Conservation (phyloP, 2,113 vertebrate species). For the Dasyprocta punctata region DNA sequence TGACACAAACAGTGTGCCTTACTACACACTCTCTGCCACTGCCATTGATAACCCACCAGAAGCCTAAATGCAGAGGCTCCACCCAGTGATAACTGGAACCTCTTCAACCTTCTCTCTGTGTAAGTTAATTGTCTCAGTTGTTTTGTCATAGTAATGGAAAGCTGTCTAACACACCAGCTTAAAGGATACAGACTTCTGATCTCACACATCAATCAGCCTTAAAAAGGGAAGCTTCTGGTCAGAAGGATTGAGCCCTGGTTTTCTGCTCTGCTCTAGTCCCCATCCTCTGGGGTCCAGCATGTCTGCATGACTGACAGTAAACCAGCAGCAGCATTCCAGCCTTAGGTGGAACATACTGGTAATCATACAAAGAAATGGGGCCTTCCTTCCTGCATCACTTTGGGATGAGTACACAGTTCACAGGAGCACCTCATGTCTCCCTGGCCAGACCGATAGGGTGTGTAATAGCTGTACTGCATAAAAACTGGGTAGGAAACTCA, state of each 20-base stretch:
- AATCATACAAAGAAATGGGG: background rate
- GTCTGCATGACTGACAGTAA: no score
- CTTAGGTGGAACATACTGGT: rapidly evolving
- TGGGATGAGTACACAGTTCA: background rate
- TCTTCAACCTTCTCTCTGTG: background rate
- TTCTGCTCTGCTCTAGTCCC: no score
- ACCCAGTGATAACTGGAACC: background rate
- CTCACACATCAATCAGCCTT: background rate
- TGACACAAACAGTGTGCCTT: no score
- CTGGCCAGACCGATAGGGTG: background rate
- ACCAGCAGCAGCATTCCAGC: no score
- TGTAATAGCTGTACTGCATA: background rate
- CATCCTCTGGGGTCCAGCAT: rapidly evolving
- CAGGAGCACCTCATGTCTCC: background rate
- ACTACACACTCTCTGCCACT: no score
- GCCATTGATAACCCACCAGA: background rate
- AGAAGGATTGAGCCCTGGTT: background rate
- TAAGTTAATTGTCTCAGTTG: background rate
- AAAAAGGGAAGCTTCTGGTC: background rate
- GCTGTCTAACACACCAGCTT: background rate
- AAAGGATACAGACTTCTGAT: background rate
- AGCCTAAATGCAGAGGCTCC: background rate
- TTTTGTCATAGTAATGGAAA: background rate
- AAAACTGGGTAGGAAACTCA: background rate
- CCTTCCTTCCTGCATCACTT: background rate